phyloP scores from a whole-genome alignment of 2,113 vertebrate species.

The Clarias batrachus region DNA sequence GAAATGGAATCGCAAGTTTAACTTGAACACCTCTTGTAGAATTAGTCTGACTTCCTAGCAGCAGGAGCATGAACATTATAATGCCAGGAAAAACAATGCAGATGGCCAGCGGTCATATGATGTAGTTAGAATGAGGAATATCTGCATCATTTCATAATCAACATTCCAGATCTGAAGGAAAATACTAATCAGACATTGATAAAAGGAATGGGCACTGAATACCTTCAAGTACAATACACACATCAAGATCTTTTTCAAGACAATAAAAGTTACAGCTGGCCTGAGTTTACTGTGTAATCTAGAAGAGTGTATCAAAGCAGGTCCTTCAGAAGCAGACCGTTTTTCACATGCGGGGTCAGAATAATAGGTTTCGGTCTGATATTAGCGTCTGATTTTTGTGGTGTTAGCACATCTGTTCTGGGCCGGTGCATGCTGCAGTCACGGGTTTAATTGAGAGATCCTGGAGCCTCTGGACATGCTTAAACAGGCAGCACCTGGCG shows the following conservation, averaged over 20 bases:
- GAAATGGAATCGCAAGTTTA: no score
- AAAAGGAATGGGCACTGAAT: neutral
- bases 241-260: neutral
- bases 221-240: slow-evolving; percentile 6
- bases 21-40: neutral
- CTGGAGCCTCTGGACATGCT: slow-evolving; percentile 33
- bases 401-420: slow-evolving; percentile 27
- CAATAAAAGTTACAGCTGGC: neutral
- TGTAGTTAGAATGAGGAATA: no score
- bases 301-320: neutral
- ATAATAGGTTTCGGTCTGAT: slow-evolving; percentile 1
- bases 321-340: neutral
- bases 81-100: neutral
- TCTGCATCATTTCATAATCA: neutral
- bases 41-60: neutral
- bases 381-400: neutral
- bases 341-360: neutral
- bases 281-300: neutral
- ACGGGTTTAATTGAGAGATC: slow-evolving; percentile 1
- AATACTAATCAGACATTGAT: neutral
- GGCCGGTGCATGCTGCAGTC: neutral
- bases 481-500: slow-evolving; percentile 36
- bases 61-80: neutral
- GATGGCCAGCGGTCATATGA: neutral
- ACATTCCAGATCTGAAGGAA: neutral